Conservation (phyloP, 2,113 vertebrate genomes). For the Stercorarius parasiticus region DNA sequence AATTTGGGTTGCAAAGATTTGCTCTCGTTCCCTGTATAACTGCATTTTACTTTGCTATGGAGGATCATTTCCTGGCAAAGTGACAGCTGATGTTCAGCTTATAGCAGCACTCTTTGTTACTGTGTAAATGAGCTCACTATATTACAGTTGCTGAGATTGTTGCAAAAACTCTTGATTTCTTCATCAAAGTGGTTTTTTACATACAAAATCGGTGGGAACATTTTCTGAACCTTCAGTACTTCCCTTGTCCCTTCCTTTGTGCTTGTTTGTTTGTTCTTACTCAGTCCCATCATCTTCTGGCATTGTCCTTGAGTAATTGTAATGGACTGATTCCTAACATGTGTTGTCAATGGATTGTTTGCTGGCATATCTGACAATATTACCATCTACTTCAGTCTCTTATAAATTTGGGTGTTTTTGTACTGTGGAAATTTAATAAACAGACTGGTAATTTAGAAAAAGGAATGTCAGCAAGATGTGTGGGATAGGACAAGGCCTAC, state of each 20-base stretch:
- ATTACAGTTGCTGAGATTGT: background rate
- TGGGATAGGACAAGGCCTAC: conserved; percentile 40
- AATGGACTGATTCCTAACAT: conserved; percentile 11
- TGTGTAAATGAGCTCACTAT: background rate
- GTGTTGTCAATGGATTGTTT: conserved; percentile 20
- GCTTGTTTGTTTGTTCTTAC: conserved; percentile 11
- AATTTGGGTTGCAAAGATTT: background rate
- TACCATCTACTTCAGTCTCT: conserved; percentile 10
- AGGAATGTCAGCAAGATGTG: conserved; percentile 57
- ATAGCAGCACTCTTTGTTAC: background rate
- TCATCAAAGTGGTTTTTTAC: background rate
- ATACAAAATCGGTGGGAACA: background rate
- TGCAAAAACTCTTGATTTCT: background rate
- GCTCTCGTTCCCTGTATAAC: background rate
- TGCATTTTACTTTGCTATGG: background rate
- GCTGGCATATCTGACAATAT: conserved; percentile 19
- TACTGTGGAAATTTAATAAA: conserved; percentile 56
- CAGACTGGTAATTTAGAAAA: conserved; percentile 37
- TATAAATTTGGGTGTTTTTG: conserved; percentile 24
- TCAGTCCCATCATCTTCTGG: conserved; percentile 3
- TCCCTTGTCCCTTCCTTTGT: background rate
- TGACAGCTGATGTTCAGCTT: background rate
- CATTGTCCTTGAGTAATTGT: conserved; percentile 33
- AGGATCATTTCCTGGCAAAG: background rate
- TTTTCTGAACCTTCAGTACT: conserved; percentile 1